phyloP scores from a whole-genome alignment of 2,888 invertebrate species.

The Flexamia atlantica region DNA sequence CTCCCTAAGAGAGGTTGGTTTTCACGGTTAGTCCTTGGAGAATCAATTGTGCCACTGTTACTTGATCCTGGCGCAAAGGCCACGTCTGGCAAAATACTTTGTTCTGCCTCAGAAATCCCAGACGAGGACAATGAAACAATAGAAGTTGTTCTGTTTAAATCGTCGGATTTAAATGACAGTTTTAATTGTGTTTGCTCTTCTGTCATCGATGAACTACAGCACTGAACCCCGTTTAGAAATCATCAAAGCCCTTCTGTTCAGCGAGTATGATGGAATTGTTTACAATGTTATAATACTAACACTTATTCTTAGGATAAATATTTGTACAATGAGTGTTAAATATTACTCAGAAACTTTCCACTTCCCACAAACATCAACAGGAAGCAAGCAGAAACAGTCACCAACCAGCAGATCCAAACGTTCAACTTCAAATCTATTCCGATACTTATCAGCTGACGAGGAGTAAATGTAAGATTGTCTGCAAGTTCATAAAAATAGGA shows the following conservation, averaged over 20 bases:
- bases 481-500: too few relatives aligned
- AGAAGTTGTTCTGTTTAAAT: conserved; percentile 68
- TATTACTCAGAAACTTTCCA: neutral
- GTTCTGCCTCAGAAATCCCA: conserved; percentile 78
- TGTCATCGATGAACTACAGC: conserved; percentile 70
- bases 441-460: too few relatives aligned
- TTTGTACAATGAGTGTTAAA: neutral
- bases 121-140: conserved; percentile 70
- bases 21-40: conserved; percentile 91
- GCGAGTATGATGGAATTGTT: neutral
- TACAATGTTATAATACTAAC: too few relatives aligned
- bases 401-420: neutral
- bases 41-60: conserved; percentile 85
- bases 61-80: conserved; percentile 79
- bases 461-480: too few relatives aligned
- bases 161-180: conserved; percentile 68
- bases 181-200: conserved; percentile 71
- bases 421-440: too few relatives aligned
- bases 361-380: neutral
- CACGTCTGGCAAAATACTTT: conserved; percentile 89
- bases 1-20: conserved; percentile 95
- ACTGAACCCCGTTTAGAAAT: conserved; percentile 11
- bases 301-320: too few relatives aligned
- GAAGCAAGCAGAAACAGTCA: neutral
- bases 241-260: conserved; percentile 7